Evolutionary conservation across 1,140 invertebrate species (phyloP), one percentile per base, ranked within the genome.

Genomic region (Thalassaphorura encarpata): DNA sequence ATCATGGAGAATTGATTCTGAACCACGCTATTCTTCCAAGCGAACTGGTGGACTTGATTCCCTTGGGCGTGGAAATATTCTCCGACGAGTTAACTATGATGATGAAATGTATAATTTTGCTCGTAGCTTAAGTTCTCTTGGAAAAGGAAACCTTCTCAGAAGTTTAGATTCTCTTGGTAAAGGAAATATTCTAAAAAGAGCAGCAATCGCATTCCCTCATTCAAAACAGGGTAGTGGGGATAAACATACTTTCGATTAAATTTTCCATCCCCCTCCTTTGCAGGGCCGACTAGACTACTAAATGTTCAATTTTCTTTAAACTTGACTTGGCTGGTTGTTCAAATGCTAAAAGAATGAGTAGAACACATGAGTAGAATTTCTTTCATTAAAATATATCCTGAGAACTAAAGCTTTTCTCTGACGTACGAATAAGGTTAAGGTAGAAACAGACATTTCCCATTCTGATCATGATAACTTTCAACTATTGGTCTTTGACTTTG

Each of bases 101-200:
- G 69, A 77, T 45, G 73, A 73, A 26, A 74, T 72, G 31, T 69
- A 65, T 3, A 73, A 73, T 60, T 41, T 54, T 26, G 16, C 50
- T 16, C 56, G 55, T 31, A 41, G 27, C 28, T 23, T 50, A 28
- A 29, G 53, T 23, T 8, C 8, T 24, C 18, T 24, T 51, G 3
- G 40, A 26, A 5, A 45, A 18, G 42, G 19, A 45, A 63, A 41
- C n/a, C 28, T 16, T 19, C 56, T 16, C 48, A 27, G 11, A 21
- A 33, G 13, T 39, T 26, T 62, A 27, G 57, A 65, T 42, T 62
- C 64, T 24, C 54, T 67, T n/a, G 66, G 66, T 1, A 66, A 67
- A 8, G 69, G 67, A 1, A 67, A 68, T 24, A 72, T 60, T 31
- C 52, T 61, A 1, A 62, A 64, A 29, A 50, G 59, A 45, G 40